Evolutionary conservation across 2,888 invertebrate genomes (phyloP), one percentile per base, ranked within the genome.

Genomic region (Oscheius sp.): DNA sequence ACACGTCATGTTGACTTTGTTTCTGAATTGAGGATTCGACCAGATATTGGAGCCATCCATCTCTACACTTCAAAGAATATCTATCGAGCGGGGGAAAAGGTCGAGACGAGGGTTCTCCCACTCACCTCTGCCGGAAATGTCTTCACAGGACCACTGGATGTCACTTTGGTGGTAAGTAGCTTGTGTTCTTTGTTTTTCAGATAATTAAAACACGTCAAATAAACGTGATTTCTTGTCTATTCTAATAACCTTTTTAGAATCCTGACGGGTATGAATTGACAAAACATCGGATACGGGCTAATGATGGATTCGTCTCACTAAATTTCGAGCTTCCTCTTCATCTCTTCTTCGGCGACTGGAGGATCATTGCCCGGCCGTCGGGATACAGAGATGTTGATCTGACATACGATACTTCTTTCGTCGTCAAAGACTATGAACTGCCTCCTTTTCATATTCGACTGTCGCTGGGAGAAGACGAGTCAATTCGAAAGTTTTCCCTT

Each of bases 41-140:
- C 81, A 0, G 78, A 82, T 69, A 14, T 83, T 5, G 68, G 70
- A 26, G 68, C 71, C n/a, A 70, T 83, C 33, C 77, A 79, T 56
- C 66, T 83, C n/a, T 78, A 79, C 61, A 80, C 79, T 1, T 80
- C 80, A 57, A 83, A 82, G 68, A 63, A 68, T 14, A 71, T 81
- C 61, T 83, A 83, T 69, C 72, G 75, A 51, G 73, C 76, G 17
- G 75, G 73, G 1, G 82, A 83, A 66, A 74, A 41, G 17, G 59
- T 59, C 3, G 44, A 47, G 12, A 22, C 44, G 9, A 26, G 26
- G 17, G 30, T 8, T 4, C 32, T 64, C 12, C 59, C 50, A 17
- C 26, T 61, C 22, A 51, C 47, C 26, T 56, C 14, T 9, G 22
- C 20, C 8, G 59, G 59, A 24, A 41, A 17, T 9, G 30, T 59